phyloP scores from a whole-genome alignment of 2,797 vertebrate species.

The Schizopygopsis malacanthus region DNA sequence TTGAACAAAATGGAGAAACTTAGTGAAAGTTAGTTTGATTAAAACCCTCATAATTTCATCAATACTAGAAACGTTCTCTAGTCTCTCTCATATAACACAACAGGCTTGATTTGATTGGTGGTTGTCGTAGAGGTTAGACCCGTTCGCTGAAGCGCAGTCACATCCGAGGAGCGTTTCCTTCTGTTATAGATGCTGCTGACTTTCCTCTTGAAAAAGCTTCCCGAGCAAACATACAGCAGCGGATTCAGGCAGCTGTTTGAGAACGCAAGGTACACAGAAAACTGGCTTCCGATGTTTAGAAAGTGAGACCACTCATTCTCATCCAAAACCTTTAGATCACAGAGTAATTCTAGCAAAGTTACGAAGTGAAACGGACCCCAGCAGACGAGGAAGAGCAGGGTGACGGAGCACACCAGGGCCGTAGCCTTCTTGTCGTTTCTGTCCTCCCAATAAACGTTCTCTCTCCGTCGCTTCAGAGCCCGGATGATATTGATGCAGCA shows the following conservation, averaged over 20 bases:
- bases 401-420: slow-evolving; percentile 81
- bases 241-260: slow-evolving; percentile 94
- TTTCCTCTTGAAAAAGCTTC: slow-evolving; percentile 90
- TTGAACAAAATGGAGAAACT: not conserved
- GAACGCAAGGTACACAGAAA: slow-evolving; percentile 81
- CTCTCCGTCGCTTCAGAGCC: slow-evolving; percentile 73
- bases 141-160: slow-evolving; percentile 69
- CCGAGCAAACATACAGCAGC: slow-evolving; percentile 88
- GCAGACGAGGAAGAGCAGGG: slow-evolving; percentile 85
- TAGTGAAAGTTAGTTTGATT: too few relatives aligned
- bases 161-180: slow-evolving; percentile 67
- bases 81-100: slow-evolving; percentile 38
- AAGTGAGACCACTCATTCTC: slow-evolving; percentile 53
- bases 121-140: slow-evolving; percentile 72
- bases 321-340: slow-evolving; percentile 56
- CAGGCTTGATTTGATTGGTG: slow-evolving; percentile 70
- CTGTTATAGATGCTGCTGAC: slow-evolving; percentile 79
- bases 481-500: slow-evolving; percentile 81
- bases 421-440: slow-evolving; percentile 82
- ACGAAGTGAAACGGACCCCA: slow-evolving; percentile 90
- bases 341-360: slow-evolving; percentile 81
- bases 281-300: slow-evolving; percentile 76
- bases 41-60: not conserved
- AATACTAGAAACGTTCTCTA: not conserved
- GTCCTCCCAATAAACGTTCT: slow-evolving; percentile 70